A percentile compares a stretch with the other conserved stretches of the same genome.
Evolutionary conservation across 2,888 invertebrate genomes (phyloP).

Genomic region (Meloe dianella): DNA sequence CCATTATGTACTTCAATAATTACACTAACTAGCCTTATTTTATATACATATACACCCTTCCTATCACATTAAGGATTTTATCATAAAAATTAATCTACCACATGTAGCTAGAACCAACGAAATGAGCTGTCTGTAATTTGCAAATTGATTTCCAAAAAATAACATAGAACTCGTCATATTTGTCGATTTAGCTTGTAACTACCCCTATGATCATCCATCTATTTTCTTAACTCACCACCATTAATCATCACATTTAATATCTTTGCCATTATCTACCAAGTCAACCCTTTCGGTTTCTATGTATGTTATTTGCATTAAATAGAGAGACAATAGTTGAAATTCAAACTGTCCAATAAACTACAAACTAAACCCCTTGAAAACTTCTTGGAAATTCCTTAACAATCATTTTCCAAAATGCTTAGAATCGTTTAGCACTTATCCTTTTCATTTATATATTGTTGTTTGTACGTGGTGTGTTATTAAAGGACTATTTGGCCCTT

Average conservation of each 20-base stretch:
- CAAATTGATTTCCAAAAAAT: too few relatives aligned
- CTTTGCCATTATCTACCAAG: neutral
- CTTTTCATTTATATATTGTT: constrained; percentile 20
- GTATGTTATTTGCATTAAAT: constrained; percentile 4
- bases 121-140: neutral
- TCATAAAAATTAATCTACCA: neutral
- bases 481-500: constrained; percentile 23
- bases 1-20: constrained; percentile 1
- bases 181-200: neutral
- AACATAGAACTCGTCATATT: too few relatives aligned
- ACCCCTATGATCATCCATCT: neutral
- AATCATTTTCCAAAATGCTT: neutral
- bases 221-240: constrained; percentile 7
- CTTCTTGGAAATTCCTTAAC: neutral
- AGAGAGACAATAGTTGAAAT: neutral
- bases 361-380: neutral
- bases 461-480: constrained; percentile 1
- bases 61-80: neutral
- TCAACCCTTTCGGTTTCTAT: neutral
- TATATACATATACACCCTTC: neutral
- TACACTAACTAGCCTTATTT: neutral
- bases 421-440: neutral
- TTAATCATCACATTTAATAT: neutral
- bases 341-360: neutral
- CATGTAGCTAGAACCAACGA: neutral